Evolutionary conservation across 2,888 invertebrate genomes (phyloP), one percentile per base, ranked within the genome.

Genomic region (Tiliacea citrago): DNA sequence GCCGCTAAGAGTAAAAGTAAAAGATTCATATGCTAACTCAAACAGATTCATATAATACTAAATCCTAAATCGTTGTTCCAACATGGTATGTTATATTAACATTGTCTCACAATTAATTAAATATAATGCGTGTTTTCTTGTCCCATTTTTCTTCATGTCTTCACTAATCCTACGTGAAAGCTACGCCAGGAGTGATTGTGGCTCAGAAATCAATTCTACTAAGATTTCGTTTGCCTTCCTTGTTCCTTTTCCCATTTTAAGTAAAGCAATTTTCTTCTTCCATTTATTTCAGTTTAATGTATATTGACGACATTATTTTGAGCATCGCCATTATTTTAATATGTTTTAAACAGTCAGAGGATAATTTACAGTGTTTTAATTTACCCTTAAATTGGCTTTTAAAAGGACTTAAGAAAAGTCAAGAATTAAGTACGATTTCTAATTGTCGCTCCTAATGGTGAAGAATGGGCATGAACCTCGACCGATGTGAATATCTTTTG

Each of bases 121-220:
- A 39, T 2, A 18, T 21, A 39, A n/a, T 29, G 39, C n/a, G 24
- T 55, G 47, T 60, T 63, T 35, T 18, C 35, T 58, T 10, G 24
- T 8, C 21, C n/a, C 57, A 77, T 29, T 69, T 58, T 21, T 68
- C 42, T 58, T 57, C 35, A 21, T 53, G 69, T 74, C 16, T 53
- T 39, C 35, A 18, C 13, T 77, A 69, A 77, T 69, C 61, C 63
- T 9, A 18, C 6, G 18, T 24, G n/a, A 35, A 63, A 51, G n/a
- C 45, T 69, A 75, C 61, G 53, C 49, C 51, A 7, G 21, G 49
- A 53, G 51, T 39, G 51, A 77, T 69, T 77, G 70, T 39, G 63
- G 77, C 69, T 47, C 57, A 51, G 69, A 45, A 77, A 69, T 77
- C 51, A 69, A 77, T 77, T 77, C 35, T 9, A 29, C 51, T 2